Base-by-base conservation (phyloP, 1,140 invertebrate genomes). In the Trialeurodes vaporariorum region DNA sequence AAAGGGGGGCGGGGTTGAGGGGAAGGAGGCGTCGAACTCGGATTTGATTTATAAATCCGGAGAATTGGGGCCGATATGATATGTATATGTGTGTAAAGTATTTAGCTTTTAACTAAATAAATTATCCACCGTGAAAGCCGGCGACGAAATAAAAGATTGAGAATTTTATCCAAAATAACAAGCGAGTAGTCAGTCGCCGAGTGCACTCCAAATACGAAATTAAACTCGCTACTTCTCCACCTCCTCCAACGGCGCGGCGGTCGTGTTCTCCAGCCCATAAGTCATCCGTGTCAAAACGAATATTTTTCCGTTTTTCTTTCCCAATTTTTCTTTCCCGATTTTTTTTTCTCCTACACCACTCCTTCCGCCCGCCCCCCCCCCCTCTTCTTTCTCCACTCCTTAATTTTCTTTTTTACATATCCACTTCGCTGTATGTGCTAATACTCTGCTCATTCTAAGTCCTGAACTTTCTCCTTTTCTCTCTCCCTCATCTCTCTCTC, bases 371-470 rank as follows among this genome's bases (percentile, higher is more conserved):
- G 34, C 58, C 40, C 60, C 62, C 59, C 22, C 68, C 34, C 40
- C 60, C 64, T 49, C 61, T 64, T 67, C 60, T 66, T 69, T 58
- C 40, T 59, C 64, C 40, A 59, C 62, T 67, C 60, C 66, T 69
- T 12, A 23, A 17, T 64, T 25, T 25, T 26, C 25, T n/a, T 22
- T 21, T 64, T 26, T 34, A 21, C 63, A n/a, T 64, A 27, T 25
- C 21, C 34, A 21, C 34, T 64, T 34, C 25, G 25, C 63, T 61
- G 23, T 25, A 22, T n/a, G 23, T 21, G 2, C n/a, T 5, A n/a
- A n/a, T n/a, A n/a, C n/a, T n/a, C n/a, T n/a, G 23, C n/a, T 61
- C 5, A 13, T 61, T 61, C 61, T 61, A 13, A 2, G 23, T n/a
- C 25, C 25, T 61, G 23, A 9, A 24, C 23, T 61, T n/a, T 21